Percentiles rank a stretch among this genome's conserved stretches.
Conservation (phyloP, 2,797 vertebrate genomes). For the Karalla daura region DNA sequence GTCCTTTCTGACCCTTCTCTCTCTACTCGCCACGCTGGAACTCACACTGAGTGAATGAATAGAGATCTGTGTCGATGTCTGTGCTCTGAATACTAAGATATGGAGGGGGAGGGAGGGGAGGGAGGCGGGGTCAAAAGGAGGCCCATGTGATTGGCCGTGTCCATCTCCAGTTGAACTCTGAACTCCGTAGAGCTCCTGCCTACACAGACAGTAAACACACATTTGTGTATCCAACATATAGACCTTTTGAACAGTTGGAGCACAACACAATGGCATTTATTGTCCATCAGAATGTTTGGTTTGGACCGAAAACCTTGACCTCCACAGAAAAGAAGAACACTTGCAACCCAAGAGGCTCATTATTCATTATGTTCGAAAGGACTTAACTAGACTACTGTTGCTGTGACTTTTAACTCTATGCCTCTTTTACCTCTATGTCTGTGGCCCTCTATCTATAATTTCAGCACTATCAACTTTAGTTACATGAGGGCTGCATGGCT, state of each 20-base stretch:
- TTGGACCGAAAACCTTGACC: constrained; percentile 15
- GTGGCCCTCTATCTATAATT: too few relatives aligned
- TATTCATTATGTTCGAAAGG: too few relatives aligned
- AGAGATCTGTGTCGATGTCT: constrained; percentile 81
- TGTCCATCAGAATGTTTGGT: constrained; percentile 41
- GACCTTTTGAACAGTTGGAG: constrained; percentile 15
- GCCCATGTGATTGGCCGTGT: constrained; percentile 73
- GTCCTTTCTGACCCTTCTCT: constrained; percentile 68
- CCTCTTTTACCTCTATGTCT: too few relatives aligned
- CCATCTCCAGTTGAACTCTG: constrained; percentile 77
- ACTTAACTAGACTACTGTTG: too few relatives aligned
- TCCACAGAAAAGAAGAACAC: too few relatives aligned
- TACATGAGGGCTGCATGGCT: too few relatives aligned
- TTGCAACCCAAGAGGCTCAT: too few relatives aligned
- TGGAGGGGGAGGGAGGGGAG: constrained; percentile 44
- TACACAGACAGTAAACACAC: constrained; percentile 71
- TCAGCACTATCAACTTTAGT: too few relatives aligned
- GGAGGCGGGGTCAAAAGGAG: constrained; percentile 60
- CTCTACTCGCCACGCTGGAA: constrained; percentile 53
- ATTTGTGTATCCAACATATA: constrained; percentile 35
- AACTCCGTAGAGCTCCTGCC: constrained; percentile 72
- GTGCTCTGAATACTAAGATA: constrained; percentile 82
- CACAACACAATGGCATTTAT: constrained; percentile 5
- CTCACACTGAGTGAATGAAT: constrained; percentile 82
- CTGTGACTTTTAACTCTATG: too few relatives aligned